These are phyloP conservation scores for Spongia lamella DNA, from an alignment of 37 sponge, comb jelly and placozoan genomes.

Conservation along the genomic window DNA sequence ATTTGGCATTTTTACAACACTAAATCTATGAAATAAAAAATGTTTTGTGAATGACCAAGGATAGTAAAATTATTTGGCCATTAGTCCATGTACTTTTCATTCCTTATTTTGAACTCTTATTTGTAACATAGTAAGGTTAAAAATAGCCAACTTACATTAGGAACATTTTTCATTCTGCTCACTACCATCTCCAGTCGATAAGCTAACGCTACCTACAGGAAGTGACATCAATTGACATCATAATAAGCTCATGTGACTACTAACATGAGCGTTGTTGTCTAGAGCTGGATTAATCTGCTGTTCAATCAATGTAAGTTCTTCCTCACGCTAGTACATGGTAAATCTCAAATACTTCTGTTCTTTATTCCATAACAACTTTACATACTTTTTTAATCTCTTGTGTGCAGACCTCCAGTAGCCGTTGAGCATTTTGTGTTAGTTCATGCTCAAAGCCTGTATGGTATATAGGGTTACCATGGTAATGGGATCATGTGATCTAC, in stretches of 20 bases:
- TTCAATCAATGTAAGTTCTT: conserved; percentile 77
- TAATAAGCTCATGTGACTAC: no score
- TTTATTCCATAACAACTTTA: neutral
- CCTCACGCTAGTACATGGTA: conserved; percentile 29
- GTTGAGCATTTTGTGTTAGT: conserved; percentile 70
- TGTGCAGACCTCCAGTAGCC: conserved; percentile 62
- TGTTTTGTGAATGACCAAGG: no score
- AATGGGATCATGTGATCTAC: neutral
- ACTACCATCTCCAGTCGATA: conserved; percentile 59
- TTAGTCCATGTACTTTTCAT: no score
- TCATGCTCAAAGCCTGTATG: conserved; percentile 59
- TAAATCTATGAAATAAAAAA: no score
- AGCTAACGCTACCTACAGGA: conserved; percentile 48
- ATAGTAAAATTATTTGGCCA: no score
- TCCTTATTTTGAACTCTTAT: no score
- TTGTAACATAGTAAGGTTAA: no score
- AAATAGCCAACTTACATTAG: conserved; percentile 45
- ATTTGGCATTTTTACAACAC: no score
- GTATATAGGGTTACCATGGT: conserved; percentile 4
- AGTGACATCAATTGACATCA: no score
- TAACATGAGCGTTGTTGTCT: conserved; percentile 62
- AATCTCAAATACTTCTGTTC: neutral
- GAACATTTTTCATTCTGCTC: conserved; percentile 57
- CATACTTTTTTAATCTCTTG: conserved; percentile 65
- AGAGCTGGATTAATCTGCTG: conserved; percentile 72